These are phyloP conservation scores for Chondrosia reniformis DNA, from an alignment of 37 sponge, comb jelly and placozoan species.

Conservation along the genomic window DNA sequence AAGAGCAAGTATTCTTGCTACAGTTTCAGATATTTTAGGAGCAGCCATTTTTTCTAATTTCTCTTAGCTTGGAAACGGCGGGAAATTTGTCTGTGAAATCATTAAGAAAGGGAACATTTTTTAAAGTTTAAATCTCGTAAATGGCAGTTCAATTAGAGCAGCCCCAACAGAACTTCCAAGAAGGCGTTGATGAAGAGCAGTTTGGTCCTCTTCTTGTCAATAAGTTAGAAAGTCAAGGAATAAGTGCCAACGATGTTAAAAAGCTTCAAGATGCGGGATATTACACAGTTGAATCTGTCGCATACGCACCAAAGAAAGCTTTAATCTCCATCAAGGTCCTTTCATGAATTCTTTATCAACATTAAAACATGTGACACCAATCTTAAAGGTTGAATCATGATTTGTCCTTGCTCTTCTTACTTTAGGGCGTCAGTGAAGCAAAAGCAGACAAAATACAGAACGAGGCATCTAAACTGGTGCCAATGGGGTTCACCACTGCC, in stretches of 20 bases:
- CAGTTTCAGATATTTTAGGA: slow-evolving; percentile 41
- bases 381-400: neutral
- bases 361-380: too few species aligned
- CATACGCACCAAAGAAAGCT: slow-evolving; percentile 98
- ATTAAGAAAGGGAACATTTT: neutral
- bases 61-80: slow-evolving; percentile 16
- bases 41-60: slow-evolving; percentile 38
- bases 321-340: slow-evolving; percentile 79
- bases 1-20: slow-evolving; percentile 58
- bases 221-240: slow-evolving; percentile 71
- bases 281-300: slow-evolving; percentile 94
- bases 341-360: too few species aligned
- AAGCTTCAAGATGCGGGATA: slow-evolving; percentile 94
- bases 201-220: slow-evolving; percentile 59
- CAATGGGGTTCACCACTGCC: slow-evolving; percentile 99
- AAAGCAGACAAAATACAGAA: slow-evolving; percentile 95
- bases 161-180: slow-evolving; percentile 17
- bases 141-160: slow-evolving; percentile 37
- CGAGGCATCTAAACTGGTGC: slow-evolving; percentile 92
- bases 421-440: slow-evolving; percentile 93
- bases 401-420: neutral
- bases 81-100: neutral
- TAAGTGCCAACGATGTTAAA: slow-evolving; percentile 95
- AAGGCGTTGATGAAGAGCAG: slow-evolving; percentile 29
- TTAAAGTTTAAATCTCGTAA: neutral